These are phyloP conservation scores for Hirtodrosophila alboralis DNA, from an alignment of 2,888 invertebrate genomes.

Conservation along the genomic window DNA sequence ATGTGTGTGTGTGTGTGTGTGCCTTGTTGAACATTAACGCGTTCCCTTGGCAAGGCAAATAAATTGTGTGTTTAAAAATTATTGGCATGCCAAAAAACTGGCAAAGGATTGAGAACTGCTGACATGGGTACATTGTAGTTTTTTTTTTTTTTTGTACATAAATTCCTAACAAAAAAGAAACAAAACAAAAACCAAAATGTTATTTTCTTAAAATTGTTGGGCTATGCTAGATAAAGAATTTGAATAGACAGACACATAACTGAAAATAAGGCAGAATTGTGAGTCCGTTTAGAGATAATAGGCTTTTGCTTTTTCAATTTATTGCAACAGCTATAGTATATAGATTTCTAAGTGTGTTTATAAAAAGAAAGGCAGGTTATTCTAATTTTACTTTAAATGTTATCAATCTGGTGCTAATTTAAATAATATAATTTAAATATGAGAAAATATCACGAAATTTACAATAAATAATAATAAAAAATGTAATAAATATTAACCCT, in stretches of 20 bases:
- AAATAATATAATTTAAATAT: no score
- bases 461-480: no score
- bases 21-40: slow-evolving; percentile 52
- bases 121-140: slow-evolving; percentile 23
- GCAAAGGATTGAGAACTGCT: slow-evolving; percentile 27
- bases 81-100: slow-evolving; percentile 54
- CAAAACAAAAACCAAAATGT: slow-evolving; percentile 4
- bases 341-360: no score
- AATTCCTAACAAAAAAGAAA: slow-evolving; percentile 3
- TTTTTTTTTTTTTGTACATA: no score
- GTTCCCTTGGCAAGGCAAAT: slow-evolving; percentile 40
- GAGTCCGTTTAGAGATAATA: not conserved
- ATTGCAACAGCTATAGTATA: no score
- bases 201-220: no score
- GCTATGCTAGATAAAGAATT: slow-evolving; percentile 5
- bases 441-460: no score
- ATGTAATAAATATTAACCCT: no score
- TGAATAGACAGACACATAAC: not conserved
- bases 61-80: slow-evolving; percentile 61
- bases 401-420: no score
- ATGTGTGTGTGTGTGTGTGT: slow-evolving; percentile 23
- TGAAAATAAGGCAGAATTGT: not conserved
- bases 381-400: no score
- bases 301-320: not conserved
- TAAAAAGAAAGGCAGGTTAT: no score